Base-by-base conservation (phyloP, 2,888 invertebrate genomes). In the Trachelus iudaicus region DNA sequence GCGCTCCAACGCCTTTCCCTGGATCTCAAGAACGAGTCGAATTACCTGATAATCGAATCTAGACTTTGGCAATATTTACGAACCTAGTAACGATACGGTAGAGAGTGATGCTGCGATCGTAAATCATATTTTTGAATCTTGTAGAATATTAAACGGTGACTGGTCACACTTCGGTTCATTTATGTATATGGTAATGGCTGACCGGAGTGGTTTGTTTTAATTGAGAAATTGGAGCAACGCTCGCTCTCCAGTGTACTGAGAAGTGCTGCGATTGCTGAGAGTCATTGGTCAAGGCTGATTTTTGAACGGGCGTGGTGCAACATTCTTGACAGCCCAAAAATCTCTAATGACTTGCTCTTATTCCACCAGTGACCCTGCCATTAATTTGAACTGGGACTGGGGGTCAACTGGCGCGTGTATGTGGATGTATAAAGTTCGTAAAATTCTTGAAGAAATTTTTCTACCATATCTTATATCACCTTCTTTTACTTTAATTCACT, bases 1-100 rank as follows among this genome's bases (percentile, higher is more conserved):
- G 23, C 23, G 23, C 56, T 80, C 79, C 73, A 37, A 79, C 81
- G 81, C 82, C 82, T 83, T 83, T 83, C 81, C 80, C 83, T 75
- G 80, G 79, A 80, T 77, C 80, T 69, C 35, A 35, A 73, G 73
- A 78, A 56, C 73, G 37, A 78, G 37, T 76, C 76, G 73, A 83
- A 81, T 34, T 76, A 40, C 33, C 30, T 71, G 83, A 85, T 81
- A 79, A 80, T 81, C 81, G 75, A 37, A 73, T 73, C 9, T 69
- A 79, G 79, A 85, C 85, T 83, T 84, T 80, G 77, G 6, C 23
- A 56, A 56, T 56, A 56, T 56, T 56, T 9, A 56, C 56, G 23
- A 6, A 56, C 15, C 56, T 56, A 15, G 9, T 1, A 6, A 23
- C 23, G 23, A 56, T 56, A 23, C 9, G 9, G 23, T 56, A 56